Evolutionary conservation across 2,888 invertebrate species (phyloP), one percentile per base, ranked within the genome.

Genomic region (Heteropelma amictum): DNA sequence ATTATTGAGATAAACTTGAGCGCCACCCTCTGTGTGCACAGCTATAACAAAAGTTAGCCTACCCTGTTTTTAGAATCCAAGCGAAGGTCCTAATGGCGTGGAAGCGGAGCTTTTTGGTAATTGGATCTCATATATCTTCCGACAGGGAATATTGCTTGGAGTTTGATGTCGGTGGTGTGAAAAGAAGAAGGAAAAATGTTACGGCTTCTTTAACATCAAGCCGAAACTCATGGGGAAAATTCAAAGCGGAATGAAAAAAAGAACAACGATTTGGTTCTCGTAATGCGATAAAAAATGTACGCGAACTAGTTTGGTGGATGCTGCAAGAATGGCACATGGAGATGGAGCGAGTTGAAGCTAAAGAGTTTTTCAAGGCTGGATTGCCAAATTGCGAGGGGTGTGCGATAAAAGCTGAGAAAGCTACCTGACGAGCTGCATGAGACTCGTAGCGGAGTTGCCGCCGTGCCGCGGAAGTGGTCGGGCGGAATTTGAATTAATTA

Each of bases 401-500:
- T 38, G 35, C 45, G 56, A 49, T n/a, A 26, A 47, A 21, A 61
- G 26, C n/a, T 10, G 17, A 53, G 26, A 45, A 49, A 12, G 40
- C 63, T 58, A 60, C 38, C 68, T 71, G 76, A 76, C 76, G 67
- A 63, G 68, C 71, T 47, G 63, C 49, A 12, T 12, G 30, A 68
- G 49, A 58, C 76, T 63, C 76, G 58, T 63, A 53, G 72, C 58
- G 58, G 54, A 76, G 72, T 63, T 76, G 72, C 68, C 58, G 64
- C 63, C 47, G 42, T 58, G 72, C 71, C 26, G 68, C 63, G 72
- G 72, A 72, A 76, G 76, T 76, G 72, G 76, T 76, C 78, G 80
- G 76, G 77, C 75, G 81, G 82, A 84, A 84, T 84, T 83, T 83
- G 79, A 85, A 84, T 84, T 84, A 84, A 84, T 85, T 84, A 79